Base-by-base conservation (phyloP, 2,113 vertebrate species). In the Puffinus mauretanicus region DNA sequence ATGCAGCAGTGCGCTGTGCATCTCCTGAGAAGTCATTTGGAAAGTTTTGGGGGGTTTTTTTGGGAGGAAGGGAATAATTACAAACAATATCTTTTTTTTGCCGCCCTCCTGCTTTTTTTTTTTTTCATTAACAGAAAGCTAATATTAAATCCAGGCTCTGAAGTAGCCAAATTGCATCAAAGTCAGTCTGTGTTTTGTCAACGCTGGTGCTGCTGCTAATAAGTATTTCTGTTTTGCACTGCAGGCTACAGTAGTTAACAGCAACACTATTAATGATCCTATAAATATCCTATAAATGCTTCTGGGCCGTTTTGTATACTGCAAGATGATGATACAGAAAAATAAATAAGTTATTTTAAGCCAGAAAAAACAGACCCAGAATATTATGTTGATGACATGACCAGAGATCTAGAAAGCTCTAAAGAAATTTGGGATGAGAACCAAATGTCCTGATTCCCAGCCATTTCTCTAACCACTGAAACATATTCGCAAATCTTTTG, bases 171-270 rank as follows among this genome's bases (percentile, higher is more conserved):
- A 90, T 16, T 71, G 66, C 75, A 61, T 81, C 57, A 44, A 19
- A 84, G 73, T 47, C 47, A 69, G 90, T 6, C 76, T 94, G 90
- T 81, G 62, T 93, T 86, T 82, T 92, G 69, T 96, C 86, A 95
- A 3, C 1, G 1, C 20, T 17, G 10, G 64, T 82, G 46, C 73
- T 94, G 91, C 69, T 95, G 85, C 72, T 96, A 90, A 44, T 42
- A 49, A 78, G 51, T 38, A 46, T 79, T 90, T 69, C 61, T 96
- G 86, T 42, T 93, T 84, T 75, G 79, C 65, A 65, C 84, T 38
- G 70, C 44, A 84, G 78, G 89, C 89, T 85, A 8, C 91, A 54
- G 91, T 95, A 89, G 84, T 82, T 96, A 95, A 95, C 91, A 93
- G 87, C 78, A 95, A 96, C 65, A 1, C 44, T 20, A 72, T 76